A percentile compares a stretch with the other conserved stretches of the same genome.
Conservation (phyloP, 2,797 vertebrate genomes). For the Danio tinwini region DNA sequence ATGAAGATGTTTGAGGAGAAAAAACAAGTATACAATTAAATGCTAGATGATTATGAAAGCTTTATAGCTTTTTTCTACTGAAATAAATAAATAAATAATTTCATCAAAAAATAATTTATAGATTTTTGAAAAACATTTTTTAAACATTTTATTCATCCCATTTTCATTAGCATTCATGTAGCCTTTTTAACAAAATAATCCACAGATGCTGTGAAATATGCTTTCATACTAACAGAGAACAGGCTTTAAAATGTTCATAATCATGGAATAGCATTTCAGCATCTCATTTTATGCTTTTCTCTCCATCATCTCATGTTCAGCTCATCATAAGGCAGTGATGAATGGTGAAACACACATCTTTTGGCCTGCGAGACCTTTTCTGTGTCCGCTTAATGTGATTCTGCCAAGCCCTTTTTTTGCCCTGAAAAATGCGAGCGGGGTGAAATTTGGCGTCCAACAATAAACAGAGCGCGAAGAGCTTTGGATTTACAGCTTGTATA, state of each 20-base stretch:
- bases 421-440: conserved; percentile 71
- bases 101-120: no score
- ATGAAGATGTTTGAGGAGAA: no score
- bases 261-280: background rate
- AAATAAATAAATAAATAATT: no score
- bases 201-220: background rate
- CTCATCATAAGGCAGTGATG: conserved; percentile 72
- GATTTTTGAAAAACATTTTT: no score
- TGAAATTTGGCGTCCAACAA: conserved; percentile 66
- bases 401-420: conserved; percentile 62
- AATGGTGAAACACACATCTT: conserved; percentile 67
- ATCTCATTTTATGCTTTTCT: background rate
- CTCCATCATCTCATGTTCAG: background rate
- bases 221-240: background rate
- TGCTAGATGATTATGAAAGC: no score
- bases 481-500: conserved; percentile 92
- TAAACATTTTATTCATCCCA: no score
- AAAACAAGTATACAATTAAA: no score
- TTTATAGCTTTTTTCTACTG: no score
- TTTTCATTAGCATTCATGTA: no score
- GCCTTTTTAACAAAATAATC: background rate
- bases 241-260: background rate
- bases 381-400: conserved; percentile 64
- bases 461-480: conserved; percentile 67
- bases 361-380: conserved; percentile 64